These are phyloP conservation scores for Chroicocephalus ridibundus DNA, from an alignment of 2,113 vertebrate species.

Conservation along the genomic window DNA sequence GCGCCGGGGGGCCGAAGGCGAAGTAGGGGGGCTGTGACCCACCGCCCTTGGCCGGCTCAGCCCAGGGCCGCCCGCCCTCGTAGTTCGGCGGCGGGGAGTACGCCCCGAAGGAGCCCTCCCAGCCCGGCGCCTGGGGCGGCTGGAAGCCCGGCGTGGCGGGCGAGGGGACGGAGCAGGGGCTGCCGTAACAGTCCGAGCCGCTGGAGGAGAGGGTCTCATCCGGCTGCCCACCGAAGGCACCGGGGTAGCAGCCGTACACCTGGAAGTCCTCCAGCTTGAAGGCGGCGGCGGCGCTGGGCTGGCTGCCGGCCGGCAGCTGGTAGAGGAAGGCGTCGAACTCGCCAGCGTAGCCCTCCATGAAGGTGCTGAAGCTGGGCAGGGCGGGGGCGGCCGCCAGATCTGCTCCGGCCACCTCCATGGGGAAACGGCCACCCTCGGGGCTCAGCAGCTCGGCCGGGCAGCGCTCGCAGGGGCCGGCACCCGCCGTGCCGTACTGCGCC, in stretches of 20 bases:
- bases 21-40: conserved; percentile 81
- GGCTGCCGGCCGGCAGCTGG: conserved; percentile 77
- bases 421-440: conserved; percentile 81
- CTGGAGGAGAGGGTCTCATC: conserved; percentile 87
- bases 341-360: conserved; percentile 83
- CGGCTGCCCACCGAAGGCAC: conserved; percentile 75
- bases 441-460: conserved; percentile 80
- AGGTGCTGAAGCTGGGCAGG: conserved; percentile 87
- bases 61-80: conserved; percentile 80
- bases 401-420: conserved; percentile 81
- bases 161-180: conserved; percentile 83
- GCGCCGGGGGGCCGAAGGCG: conserved; percentile 75
- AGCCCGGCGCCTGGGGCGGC: conserved; percentile 75
- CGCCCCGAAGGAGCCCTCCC: conserved; percentile 86
- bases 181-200: conserved; percentile 90
- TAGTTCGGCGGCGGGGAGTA: conserved; percentile 85
- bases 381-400: conserved; percentile 74
- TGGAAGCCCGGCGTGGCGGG: conserved; percentile 87
- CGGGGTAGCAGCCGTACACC: conserved; percentile 91
- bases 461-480: conserved; percentile 77
- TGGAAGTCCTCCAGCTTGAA: conserved; percentile 91
- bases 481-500: conserved; percentile 83
- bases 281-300: conserved; percentile 36
- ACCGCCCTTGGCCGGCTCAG: conserved; percentile 73
- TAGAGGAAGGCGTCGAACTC: conserved; percentile 90